These are phyloP conservation scores for Micoletzkya japonica DNA, from an alignment of 2,888 invertebrate genomes.

Conservation along the genomic window DNA sequence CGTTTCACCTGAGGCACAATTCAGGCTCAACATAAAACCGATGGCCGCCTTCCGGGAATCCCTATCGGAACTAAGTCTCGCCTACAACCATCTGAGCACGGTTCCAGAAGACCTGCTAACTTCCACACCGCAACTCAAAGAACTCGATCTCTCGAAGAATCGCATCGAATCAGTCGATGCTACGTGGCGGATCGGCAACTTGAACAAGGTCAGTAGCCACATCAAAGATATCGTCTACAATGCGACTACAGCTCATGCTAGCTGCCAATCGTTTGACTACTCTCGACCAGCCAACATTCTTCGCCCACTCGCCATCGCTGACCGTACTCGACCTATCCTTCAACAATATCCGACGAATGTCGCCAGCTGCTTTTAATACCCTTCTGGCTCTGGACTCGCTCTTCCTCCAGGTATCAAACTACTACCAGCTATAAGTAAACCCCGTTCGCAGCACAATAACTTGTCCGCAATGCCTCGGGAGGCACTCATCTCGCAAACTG, in stretches of 20 bases:
- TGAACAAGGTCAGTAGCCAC: slow-evolving; percentile 34
- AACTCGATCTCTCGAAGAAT: slow-evolving; percentile 69
- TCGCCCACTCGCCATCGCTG: slow-evolving; percentile 78
- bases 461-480: slow-evolving; percentile 80
- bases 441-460: slow-evolving; percentile 71
- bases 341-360: slow-evolving; percentile 78
- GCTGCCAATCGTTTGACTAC: slow-evolving; percentile 18
- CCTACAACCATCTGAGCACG: slow-evolving; percentile 70
- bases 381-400: slow-evolving; percentile 78
- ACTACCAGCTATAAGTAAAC: not conserved
- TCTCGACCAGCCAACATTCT: slow-evolving; percentile 63
- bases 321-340: slow-evolving; percentile 81
- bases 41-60: slow-evolving; percentile 47
- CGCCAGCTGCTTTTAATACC: slow-evolving; percentile 76
- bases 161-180: slow-evolving; percentile 37
- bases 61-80: slow-evolving; percentile 68
- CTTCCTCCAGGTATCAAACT: slow-evolving; percentile 68
- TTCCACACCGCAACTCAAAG: slow-evolving; percentile 65
- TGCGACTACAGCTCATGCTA: slow-evolving; percentile 16
- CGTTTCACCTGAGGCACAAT: too few species aligned
- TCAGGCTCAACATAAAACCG: slow-evolving; percentile 65
- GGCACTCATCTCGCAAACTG: slow-evolving; percentile 76
- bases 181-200: slow-evolving; percentile 22
- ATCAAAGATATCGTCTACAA: not conserved
- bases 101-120: slow-evolving; percentile 40